These are phyloP conservation scores for Miopithecus talapoin DNA, from an alignment of 2,797 vertebrate species.

Conservation along the genomic window DNA sequence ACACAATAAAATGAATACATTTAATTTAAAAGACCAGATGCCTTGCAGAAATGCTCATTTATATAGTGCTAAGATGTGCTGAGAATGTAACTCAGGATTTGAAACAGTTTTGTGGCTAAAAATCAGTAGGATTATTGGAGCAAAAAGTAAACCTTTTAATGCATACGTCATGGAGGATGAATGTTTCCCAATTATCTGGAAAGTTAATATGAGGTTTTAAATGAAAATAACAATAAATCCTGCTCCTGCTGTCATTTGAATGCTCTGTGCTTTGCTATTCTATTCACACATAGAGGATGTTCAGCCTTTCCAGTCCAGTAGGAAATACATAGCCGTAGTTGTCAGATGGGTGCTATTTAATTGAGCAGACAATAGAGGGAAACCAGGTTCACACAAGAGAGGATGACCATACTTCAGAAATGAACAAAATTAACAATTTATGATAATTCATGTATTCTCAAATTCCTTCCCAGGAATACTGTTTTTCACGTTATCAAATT, in stretches of 20 bases:
- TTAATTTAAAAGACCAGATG: constrained; percentile 37
- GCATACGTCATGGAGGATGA: constrained; percentile 57
- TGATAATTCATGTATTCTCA: not conserved
- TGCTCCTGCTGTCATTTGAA: constrained; percentile 68
- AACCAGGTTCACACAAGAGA: not conserved
- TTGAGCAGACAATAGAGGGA: not conserved
- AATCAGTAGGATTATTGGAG: constrained; percentile 74
- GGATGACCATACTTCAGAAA: not conserved
- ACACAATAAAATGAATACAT: not conserved
- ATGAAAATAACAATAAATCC: constrained; percentile 65
- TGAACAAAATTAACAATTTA: not conserved
- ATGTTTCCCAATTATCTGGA: constrained; percentile 68
- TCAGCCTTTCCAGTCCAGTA: not conserved
- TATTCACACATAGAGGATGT: constrained; percentile 60
- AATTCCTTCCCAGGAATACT: not conserved
- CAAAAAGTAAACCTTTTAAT: constrained; percentile 79
- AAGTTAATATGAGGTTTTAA: constrained; percentile 67
- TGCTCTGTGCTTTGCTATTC: constrained; percentile 65
- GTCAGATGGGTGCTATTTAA: not conserved
- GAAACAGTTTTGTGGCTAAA: constrained; percentile 66
- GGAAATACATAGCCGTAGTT: rapidly evolving
- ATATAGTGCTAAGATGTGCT: not conserved
- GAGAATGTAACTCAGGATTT: constrained; percentile 34
- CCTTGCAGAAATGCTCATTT: constrained; percentile 35
- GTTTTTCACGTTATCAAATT: not conserved